Evolutionary conservation across 1,140 invertebrate genomes (phyloP).

Genomic region (Maniola jurtina): DNA sequence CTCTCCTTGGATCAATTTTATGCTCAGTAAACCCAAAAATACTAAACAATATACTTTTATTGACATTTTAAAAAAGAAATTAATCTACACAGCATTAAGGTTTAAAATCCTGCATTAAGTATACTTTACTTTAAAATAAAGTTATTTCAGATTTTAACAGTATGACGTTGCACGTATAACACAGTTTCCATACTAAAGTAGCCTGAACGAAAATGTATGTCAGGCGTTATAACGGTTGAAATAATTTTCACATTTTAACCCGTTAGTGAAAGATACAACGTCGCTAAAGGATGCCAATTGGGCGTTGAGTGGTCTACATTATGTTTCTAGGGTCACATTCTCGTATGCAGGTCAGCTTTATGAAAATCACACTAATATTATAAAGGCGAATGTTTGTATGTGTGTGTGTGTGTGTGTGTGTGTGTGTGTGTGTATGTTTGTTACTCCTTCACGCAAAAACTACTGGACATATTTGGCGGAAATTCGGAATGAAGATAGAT

Average conservation of each 20-base stretch:
- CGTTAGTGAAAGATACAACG: conserved; percentile 34
- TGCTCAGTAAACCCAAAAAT: conserved; percentile 18
- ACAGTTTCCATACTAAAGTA: conserved; percentile 16
- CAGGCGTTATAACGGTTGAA: conserved; percentile 26
- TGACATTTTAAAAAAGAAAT: not conserved
- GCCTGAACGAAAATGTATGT: conserved; percentile 13
- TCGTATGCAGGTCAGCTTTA: not conserved
- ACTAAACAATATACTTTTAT: conserved; percentile 8
- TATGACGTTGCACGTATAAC: conserved; percentile 5
- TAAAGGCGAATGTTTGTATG: no score
- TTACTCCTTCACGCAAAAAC: no score
- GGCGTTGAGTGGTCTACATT: conserved; percentile 8
- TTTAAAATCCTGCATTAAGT: no score
- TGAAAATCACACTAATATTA: no score
- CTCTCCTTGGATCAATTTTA: not conserved
- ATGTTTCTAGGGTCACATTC: conserved; percentile 1
- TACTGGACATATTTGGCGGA: no score
- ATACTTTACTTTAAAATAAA: not conserved
- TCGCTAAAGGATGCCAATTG: conserved; percentile 18
- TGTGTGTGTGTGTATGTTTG: no score
- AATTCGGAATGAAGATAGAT: no score
- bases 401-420: no score
- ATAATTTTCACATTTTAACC: conserved; percentile 28
- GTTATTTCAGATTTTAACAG: not conserved
- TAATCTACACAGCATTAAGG: no score